A percentile compares a stretch with the other conserved stretches of the same genome.
phyloP scores from a whole-genome alignment of 2,888 invertebrate species.

The Malthinus flaveolus region DNA sequence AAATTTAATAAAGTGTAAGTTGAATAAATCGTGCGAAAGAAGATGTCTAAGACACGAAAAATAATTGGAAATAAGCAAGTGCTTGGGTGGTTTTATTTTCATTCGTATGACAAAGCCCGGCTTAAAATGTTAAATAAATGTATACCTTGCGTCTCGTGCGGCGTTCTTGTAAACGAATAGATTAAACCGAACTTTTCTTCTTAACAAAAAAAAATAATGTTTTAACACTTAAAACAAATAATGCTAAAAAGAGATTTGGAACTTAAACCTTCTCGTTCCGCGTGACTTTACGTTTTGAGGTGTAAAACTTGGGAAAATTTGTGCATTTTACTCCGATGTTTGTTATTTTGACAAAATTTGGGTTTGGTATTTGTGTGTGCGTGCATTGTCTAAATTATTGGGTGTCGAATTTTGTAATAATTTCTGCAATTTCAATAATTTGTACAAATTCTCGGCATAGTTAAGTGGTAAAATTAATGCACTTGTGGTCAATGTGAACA shows the following conservation, averaged over 20 bases:
- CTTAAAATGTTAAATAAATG: slow-evolving; percentile 3
- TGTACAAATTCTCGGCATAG: slow-evolving; percentile 11
- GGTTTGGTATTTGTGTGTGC: background rate
- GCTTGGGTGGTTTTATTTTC: slow-evolving; percentile 13
- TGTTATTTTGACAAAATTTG: background rate
- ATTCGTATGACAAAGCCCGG: background rate
- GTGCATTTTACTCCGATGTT: no score
- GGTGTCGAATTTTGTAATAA: slow-evolving; percentile 9
- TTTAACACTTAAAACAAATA: slow-evolving; percentile 7
- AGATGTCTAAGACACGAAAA: slow-evolving; percentile 19
- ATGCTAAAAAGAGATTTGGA: background rate
- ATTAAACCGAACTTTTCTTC: background rate
- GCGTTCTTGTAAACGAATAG: slow-evolving; percentile 5
- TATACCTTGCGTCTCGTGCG: background rate
- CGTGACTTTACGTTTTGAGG: no score
- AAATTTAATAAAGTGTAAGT: slow-evolving; percentile 23
- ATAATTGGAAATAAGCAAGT: slow-evolving; percentile 25
- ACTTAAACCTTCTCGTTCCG: background rate
- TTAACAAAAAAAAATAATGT: background rate
- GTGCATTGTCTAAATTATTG: slow-evolving; percentile 5
- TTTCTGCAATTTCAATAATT: slow-evolving; percentile 12
- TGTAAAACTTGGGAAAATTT: no score
- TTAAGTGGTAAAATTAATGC: slow-evolving; percentile 1
- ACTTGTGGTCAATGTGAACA: background rate
- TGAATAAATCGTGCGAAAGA: slow-evolving; percentile 17